A percentile compares a stretch with the other conserved stretches of the same genome.
Evolutionary conservation across 2,888 invertebrate genomes (phyloP).

Genomic region (Timema podura): DNA sequence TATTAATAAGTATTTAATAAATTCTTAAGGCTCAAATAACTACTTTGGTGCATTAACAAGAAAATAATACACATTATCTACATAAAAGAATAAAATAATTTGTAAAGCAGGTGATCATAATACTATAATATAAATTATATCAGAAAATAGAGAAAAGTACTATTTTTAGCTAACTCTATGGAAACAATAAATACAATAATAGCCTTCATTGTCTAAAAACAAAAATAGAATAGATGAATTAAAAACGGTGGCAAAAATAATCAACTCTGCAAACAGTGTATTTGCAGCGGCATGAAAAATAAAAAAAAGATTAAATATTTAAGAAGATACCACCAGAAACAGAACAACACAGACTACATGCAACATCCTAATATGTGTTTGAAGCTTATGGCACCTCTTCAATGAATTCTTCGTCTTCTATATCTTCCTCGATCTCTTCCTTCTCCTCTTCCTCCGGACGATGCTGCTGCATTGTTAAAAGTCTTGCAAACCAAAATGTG

Average conservation of each 20-base stretch:
- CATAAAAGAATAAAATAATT: no score
- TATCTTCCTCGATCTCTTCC: slow-evolving; percentile 49
- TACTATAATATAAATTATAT: no score
- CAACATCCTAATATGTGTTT: no score
- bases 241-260: neutral
- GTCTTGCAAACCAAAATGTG: slow-evolving; percentile 15
- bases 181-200: no score
- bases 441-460: slow-evolving; percentile 27
- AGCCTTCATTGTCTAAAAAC: neutral
- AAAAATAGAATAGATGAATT: slow-evolving; percentile 9
- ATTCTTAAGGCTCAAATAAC: no score
- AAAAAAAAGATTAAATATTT: slow-evolving; percentile 25
- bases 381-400: slow-evolving; percentile 48
- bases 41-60: no score
- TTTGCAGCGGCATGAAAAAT: slow-evolving; percentile 11
- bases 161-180: no score
- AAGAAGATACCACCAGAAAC: slow-evolving; percentile 23
- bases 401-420: slow-evolving; percentile 50
- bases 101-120: no score
- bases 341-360: neutral
- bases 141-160: no score
- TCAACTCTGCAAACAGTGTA: neutral
- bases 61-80: no score
- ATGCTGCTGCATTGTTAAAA: slow-evolving; percentile 23
- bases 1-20: no score